A percentile compares a stretch with the other conserved stretches of the same genome.
Conservation (phyloP, 1,140 invertebrate genomes). For the Eupristina koningsbergeri region DNA sequence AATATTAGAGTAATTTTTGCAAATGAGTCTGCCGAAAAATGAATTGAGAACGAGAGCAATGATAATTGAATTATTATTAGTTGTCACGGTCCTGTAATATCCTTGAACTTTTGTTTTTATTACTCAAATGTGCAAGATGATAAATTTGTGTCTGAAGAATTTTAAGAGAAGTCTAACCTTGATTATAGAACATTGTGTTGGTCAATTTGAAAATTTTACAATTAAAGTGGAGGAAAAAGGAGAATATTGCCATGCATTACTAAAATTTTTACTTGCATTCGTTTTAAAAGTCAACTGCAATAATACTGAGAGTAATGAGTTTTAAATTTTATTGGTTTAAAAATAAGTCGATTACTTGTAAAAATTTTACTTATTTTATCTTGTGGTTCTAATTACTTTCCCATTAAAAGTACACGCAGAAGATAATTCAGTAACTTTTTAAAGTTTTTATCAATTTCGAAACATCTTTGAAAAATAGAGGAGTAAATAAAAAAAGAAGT, state of each 20-base stretch:
- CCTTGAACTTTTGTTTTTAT: neutral
- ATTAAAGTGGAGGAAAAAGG: neutral
- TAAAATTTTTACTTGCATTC: neutral
- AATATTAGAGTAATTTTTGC: no score
- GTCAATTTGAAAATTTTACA: neutral
- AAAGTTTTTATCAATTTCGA: neutral
- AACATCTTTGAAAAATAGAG: neutral
- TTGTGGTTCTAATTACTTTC: neutral
- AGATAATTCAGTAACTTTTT: no score
- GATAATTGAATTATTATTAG: neutral
- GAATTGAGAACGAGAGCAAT: neutral
- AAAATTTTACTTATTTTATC: neutral
- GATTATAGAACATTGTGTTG: neutral
- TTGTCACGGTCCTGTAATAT: neutral
- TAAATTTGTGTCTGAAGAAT: neutral
- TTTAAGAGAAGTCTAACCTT: neutral
- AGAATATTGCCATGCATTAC: neutral
- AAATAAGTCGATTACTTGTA: no score
- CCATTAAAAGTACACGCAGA: no score
- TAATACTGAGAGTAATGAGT: neutral
- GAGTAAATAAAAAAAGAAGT: neutral
- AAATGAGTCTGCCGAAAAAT: neutral
- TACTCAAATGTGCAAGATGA: no score
- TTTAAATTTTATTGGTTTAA: no score
- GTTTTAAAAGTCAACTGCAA: neutral